Base-by-base conservation (phyloP, 2,113 vertebrate species). In the Mesocricetus auratus region DNA sequence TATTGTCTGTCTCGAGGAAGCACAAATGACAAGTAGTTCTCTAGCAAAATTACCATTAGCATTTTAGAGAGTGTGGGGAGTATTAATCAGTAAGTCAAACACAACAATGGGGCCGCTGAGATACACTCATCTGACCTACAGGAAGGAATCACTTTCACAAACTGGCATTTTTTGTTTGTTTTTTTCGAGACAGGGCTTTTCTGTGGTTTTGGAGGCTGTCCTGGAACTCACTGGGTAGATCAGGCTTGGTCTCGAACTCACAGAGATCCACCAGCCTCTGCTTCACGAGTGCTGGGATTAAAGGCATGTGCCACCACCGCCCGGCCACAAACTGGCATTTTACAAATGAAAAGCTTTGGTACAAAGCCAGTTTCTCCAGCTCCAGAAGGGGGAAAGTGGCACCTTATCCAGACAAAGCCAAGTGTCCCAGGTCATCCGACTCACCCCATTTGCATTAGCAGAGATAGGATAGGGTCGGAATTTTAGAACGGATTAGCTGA, bases 11-110 rank as follows among this genome's bases (percentile, higher is more conserved):
- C 79, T 91, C 66, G 86, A 62, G 62, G 95, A 97, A 91, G 19
- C 53, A 86, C 86, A 89, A 66, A 45, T 56, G 86, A 86, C 83
- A 96, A 95, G 33, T 17, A 17, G 64, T 73, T 96, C 26, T 94
- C 50, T 53, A 73, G 62, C 62, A 79, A 45, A 87, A 96, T 22
- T 39, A 74, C 82, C 69, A 71, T 62, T 69, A 86, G 33, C 71
- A 85, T 64, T 68, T 56, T 93, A 69, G 91, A 86, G 75, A 91
- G 69, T 75, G 75, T 56, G 92, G 94, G 69, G 19, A 53, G 17
- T 62, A 75, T 36, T 91, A 79, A 68, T 86, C 26, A 87, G 2
- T 71, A 90, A 94, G 22, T 82, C 68, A 91, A 78, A 89, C 29
- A 66, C 87, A 96, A 86, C 42, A 79, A n/a, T 36, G 15, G 62